Conservation (phyloP, 2,797 vertebrate species). For the Pseudochirops cupreus region DNA sequence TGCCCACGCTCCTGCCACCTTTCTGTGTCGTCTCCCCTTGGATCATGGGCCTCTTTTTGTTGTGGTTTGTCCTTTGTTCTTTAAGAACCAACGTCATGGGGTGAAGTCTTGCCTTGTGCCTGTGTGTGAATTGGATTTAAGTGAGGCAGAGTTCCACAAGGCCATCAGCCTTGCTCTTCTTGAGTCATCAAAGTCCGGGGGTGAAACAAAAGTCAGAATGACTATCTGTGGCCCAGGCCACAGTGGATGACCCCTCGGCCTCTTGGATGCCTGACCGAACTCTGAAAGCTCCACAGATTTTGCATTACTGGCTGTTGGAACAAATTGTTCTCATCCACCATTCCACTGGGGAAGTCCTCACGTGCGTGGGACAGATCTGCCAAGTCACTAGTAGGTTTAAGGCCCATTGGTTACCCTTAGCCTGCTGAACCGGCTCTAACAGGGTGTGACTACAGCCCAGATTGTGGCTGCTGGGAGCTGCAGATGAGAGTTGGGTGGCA, state of each 20-base stretch:
- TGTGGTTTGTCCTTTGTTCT: not conserved
- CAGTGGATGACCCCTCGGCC: not conserved
- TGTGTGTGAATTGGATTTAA: no score
- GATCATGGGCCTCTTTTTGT: no score
- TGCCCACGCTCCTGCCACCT: no score
- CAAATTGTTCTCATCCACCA: not conserved
- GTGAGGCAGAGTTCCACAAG: no score
- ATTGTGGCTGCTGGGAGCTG: not conserved
- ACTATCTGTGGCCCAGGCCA: not conserved
- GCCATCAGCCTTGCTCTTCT: not conserved
- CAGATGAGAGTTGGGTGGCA: no score
- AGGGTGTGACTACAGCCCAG: rapidly evolving
- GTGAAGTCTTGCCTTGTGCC: not conserved
- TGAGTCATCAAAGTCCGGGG: not conserved
- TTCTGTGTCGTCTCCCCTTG: no score
- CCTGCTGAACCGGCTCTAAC: no score
- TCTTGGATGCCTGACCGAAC: not conserved
- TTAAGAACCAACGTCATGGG: not conserved
- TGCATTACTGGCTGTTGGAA: not conserved
- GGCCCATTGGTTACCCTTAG: not conserved
- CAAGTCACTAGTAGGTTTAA: no score
- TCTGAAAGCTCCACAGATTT: no score
- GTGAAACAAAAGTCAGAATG: not conserved
- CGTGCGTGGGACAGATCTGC: not conserved
- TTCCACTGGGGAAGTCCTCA: not conserved